Percentiles rank a stretch among this genome's conserved stretches.
phyloP scores from a whole-genome alignment of 2,888 invertebrate genomes.

The Slavum lentiscoides region DNA sequence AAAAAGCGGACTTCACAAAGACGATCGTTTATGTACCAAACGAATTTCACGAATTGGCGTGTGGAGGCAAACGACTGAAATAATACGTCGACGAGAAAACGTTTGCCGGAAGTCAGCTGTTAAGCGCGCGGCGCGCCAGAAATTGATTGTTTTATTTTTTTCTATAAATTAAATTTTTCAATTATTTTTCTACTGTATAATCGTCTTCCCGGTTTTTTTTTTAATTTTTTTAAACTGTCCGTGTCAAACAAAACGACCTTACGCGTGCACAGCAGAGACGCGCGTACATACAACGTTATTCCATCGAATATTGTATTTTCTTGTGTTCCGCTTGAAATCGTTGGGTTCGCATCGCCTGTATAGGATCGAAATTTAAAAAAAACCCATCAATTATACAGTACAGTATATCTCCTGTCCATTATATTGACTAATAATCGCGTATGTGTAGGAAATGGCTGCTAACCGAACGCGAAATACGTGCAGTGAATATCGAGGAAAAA shows the following conservation, averaged over 20 bases:
- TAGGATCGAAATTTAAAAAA: not conserved
- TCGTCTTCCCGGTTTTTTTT: not conserved
- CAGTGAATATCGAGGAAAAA: too few species aligned
- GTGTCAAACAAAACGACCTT: constrained; percentile 43
- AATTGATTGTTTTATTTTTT: constrained; percentile 10
- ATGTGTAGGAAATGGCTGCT: too few species aligned
- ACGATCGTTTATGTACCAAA: too few species aligned
- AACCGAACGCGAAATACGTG: too few species aligned
- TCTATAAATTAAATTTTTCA: too few species aligned
- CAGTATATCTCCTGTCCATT: too few species aligned
- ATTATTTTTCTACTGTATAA: too few species aligned
- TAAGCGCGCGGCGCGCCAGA: not conserved
- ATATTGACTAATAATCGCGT: too few species aligned
- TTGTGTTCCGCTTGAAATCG: not conserved
- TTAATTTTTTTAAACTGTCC: not conserved
- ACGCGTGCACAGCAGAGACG: not conserved
- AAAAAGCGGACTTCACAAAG: too few species aligned
- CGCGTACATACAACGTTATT: not conserved
- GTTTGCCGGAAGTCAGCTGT: not conserved
- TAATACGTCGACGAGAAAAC: too few species aligned
- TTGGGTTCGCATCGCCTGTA: not conserved
- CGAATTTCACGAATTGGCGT: too few species aligned
- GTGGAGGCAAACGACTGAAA: too few species aligned
- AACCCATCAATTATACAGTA: constrained; percentile 35
- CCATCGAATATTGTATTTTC: not conserved